Percentiles rank a stretch among this genome's conserved stretches.
These are phyloP conservation scores for Sesamia inferens DNA, from an alignment of 2,888 invertebrate genomes.

Conservation along the genomic window DNA sequence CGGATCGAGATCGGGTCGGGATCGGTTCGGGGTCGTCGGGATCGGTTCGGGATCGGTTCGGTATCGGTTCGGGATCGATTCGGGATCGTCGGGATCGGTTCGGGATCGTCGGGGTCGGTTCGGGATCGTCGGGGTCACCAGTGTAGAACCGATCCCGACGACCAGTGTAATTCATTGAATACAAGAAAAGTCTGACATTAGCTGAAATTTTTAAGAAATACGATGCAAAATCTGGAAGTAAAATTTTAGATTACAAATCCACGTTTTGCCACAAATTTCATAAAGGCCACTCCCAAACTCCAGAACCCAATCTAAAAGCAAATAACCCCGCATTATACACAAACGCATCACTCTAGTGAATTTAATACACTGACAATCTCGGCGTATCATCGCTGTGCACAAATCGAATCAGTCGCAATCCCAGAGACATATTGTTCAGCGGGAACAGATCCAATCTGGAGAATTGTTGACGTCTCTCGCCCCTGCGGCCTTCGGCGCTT, in stretches of 20 bases:
- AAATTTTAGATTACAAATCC: neutral
- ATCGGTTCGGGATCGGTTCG: no score
- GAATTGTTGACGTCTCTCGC: slow-evolving; percentile 39
- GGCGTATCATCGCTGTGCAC: slow-evolving; percentile 61
- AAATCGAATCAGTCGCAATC: slow-evolving; percentile 72
- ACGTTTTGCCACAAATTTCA: neutral
- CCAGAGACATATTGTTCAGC: slow-evolving; percentile 68
- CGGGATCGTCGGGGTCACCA: no score
- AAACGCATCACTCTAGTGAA: slow-evolving; percentile 38
- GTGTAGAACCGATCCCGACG: no score
- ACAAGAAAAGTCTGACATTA: neutral
- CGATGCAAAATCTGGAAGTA: neutral
- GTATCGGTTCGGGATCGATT: no score
- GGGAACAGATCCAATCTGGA: slow-evolving; percentile 64
- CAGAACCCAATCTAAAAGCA: slow-evolving; percentile 44
- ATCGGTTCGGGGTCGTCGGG: neutral
- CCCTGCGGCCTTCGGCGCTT: slow-evolving; percentile 14
- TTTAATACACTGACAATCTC: slow-evolving; percentile 59
- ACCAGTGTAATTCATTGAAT: neutral
- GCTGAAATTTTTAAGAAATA: neutral
- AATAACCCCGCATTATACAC: slow-evolving; percentile 42
- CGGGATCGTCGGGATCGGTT: no score
- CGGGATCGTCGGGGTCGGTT: no score
- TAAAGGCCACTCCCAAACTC: slow-evolving; percentile 11
- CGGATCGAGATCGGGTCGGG: no score